A percentile compares a stretch with the other conserved stretches of the same genome.
These are phyloP conservation scores for Halesus radiatus DNA, from an alignment of 1,140 invertebrate genomes.

Conservation along the genomic window DNA sequence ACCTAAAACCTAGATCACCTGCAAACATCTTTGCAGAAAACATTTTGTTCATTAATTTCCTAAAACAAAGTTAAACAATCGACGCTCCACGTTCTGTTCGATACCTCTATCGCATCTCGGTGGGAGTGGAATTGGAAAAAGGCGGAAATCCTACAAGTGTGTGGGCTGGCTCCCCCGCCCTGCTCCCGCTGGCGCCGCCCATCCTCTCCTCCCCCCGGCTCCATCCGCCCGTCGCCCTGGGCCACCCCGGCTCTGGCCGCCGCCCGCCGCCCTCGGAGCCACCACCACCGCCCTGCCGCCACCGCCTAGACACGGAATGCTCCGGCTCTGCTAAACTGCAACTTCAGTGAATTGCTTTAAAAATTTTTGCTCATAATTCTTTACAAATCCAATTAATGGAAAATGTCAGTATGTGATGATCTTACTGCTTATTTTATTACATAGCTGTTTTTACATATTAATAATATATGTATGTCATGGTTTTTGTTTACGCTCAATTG, in stretches of 20 bases:
- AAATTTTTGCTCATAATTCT: no score
- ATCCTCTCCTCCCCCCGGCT: not conserved
- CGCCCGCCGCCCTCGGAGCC: not conserved
- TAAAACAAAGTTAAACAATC: not conserved
- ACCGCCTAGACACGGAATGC: not conserved
- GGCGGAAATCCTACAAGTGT: constrained; percentile 43
- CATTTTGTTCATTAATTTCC: no score
- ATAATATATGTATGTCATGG: no score
- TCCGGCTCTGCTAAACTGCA: not conserved
- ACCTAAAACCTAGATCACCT: no score
- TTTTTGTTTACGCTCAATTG: no score
- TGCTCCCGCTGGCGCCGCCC: no score
- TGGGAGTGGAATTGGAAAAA: constrained; percentile 37
- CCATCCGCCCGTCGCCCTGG: not conserved
- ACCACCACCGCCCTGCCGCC: not conserved
- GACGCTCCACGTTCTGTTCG: not conserved
- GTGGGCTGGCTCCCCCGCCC: constrained; percentile 10
- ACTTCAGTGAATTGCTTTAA: no score
- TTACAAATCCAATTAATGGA: no score
- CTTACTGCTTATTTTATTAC: no score
- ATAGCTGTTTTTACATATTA: no score
- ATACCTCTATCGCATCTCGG: not conserved
- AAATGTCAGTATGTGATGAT: no score
- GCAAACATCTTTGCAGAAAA: no score
- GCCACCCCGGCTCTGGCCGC: constrained; percentile 8